A percentile compares a stretch with the other conserved stretches of the same genome.
phyloP scores from a whole-genome alignment of 2,113 vertebrate species.

The Onychostruthus taczanowskii region DNA sequence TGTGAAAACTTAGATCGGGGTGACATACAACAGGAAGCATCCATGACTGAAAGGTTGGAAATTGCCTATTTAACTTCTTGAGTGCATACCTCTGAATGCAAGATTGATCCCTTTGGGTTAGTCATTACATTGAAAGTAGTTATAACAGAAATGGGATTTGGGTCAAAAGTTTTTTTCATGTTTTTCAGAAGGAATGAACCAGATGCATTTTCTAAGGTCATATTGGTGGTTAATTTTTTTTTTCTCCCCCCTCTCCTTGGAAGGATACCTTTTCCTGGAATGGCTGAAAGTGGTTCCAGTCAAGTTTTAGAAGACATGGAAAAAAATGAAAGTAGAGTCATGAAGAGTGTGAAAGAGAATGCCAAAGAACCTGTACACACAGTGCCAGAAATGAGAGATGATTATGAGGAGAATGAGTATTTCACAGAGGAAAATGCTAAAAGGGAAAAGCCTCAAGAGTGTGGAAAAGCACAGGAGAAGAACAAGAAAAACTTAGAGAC shows the following conservation, averaged over 20 bases:
- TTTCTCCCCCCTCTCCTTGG: rapidly evolving
- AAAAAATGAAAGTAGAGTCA: not conserved
- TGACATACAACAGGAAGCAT: not conserved
- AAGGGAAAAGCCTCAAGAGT: not conserved
- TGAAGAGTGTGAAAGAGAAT: not conserved
- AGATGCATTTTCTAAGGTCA: not conserved
- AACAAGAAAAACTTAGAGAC: not conserved
- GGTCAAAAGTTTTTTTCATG: not conserved
- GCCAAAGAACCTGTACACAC: not conserved
- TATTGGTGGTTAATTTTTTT: not conserved
- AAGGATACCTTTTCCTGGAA: not conserved
- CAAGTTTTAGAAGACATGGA: not conserved
- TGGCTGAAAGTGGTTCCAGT: not conserved
- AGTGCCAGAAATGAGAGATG: not conserved
- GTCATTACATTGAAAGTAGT: not conserved
- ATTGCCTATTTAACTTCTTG: not conserved
- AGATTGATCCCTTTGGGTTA: not conserved
- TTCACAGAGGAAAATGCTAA: not conserved
- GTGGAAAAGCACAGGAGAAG: not conserved
- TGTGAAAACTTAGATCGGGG: conserved; percentile 67
- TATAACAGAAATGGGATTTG: not conserved
- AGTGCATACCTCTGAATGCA: not conserved
- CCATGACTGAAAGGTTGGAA: not conserved
- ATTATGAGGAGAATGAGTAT: not conserved
- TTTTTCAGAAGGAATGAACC: not conserved